Base-by-base conservation (phyloP, 1,140 invertebrate genomes). In the Drosophila nannoptera region DNA sequence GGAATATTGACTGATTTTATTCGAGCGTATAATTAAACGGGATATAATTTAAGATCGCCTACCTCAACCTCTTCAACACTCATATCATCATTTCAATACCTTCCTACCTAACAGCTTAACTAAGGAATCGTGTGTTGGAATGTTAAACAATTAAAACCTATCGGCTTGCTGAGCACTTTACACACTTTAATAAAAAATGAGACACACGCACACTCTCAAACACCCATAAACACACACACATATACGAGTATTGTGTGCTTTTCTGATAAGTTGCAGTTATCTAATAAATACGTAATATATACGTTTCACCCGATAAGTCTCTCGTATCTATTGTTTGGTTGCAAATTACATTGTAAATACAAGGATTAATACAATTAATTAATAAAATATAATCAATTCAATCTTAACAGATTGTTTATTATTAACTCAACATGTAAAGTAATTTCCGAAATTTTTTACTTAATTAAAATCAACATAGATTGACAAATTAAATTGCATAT, bases 181-280 rank as follows among this genome's bases (percentile, higher is more conserved):
- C 67, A 69, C 62, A 56, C 61, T 65, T 65, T 69, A 46, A 61
- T 64, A 64, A 65, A 64, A 69, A 69, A 61, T 29, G 56, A 69
- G n/a, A 50, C 42, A 55, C 43, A 50, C 38, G 52, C 12, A 36
- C 35, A 35, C n/a, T n/a, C 9, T 32, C 22, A 3, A 1, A 22
- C 22, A 22, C 22, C 22, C 22, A 22, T 22, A 50, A 38, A 61
- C 9, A 36, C 35, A 35, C n/a, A 16, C 9, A 38, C 35, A 35
- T 8, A 16, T 7, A 38, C 31, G 9, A 32, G 16, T 12, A 29
- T 9, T 55, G 36, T 43, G 32, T 58, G 22, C 31, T 64, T 22
- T 38, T 12, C 12, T 58, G 67, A 65, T 69, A 65, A 65, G 61
- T 50, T 45, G 16, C 32, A 52, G 46, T 58, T 69, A 69, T 65